phyloP scores from a whole-genome alignment of 2,113 vertebrate species.

The Xenus cinereus region DNA sequence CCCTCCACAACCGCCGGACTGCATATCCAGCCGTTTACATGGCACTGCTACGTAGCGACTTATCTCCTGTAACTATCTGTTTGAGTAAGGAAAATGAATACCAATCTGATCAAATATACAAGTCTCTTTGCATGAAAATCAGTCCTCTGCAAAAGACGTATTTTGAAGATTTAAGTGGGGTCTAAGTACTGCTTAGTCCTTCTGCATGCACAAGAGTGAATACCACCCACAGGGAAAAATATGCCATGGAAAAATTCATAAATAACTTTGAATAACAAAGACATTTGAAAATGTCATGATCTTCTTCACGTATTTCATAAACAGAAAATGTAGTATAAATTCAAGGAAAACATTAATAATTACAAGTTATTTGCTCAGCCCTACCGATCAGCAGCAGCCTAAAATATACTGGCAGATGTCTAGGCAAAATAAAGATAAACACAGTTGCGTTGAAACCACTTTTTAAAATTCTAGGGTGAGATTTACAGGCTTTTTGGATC shows the following conservation, averaged over 20 bases:
- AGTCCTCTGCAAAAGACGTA: neutral
- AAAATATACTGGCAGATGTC: conserved; percentile 43
- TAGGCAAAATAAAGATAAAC: conserved; percentile 48
- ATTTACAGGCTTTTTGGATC: conserved; percentile 17
- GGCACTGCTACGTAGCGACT: neutral
- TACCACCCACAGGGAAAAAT: conserved; percentile 49
- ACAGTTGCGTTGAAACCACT: neutral
- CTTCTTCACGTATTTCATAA: conserved; percentile 43
- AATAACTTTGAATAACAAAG: conserved; percentile 52
- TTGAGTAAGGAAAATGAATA: neutral
- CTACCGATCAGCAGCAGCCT: conserved; percentile 1
- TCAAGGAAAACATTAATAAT: conserved; percentile 58
- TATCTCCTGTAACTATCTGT: conserved; percentile 19
- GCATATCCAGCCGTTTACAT: neutral
- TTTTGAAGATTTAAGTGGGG: conserved; percentile 55
- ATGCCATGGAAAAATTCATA: conserved; percentile 28
- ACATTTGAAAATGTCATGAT: conserved; percentile 54
- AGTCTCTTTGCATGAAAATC: conserved; percentile 4
- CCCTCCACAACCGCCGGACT: neutral
- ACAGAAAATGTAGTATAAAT: conserved; percentile 38
- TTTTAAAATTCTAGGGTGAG: conserved; percentile 15
- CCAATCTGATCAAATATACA: conserved; percentile 20
- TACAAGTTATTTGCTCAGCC: conserved; percentile 49
- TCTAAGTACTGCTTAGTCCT: conserved; percentile 8
- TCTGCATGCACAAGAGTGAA: conserved; percentile 5